A percentile compares a stretch with the other conserved stretches of the same genome.
These are phyloP conservation scores for Anas flavirostris DNA, from an alignment of 2,797 vertebrate species.

Conservation along the genomic window DNA sequence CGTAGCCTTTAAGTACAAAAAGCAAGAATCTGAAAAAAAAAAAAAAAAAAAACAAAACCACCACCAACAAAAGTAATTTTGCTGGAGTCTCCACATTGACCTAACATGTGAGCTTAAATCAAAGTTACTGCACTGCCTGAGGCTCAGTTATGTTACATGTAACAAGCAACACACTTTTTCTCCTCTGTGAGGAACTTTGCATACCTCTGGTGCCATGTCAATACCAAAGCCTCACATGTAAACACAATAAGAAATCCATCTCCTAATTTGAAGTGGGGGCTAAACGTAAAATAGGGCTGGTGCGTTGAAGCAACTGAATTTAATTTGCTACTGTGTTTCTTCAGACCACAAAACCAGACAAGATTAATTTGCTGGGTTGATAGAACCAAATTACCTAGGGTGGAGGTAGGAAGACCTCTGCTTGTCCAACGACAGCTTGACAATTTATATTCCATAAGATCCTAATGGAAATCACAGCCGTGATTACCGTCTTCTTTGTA, in stretches of 20 bases:
- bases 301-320: constrained; percentile 36
- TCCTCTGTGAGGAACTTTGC: not conserved
- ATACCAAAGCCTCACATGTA: not conserved
- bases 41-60: not conserved
- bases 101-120: not conserved
- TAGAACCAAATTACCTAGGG: constrained; percentile 50
- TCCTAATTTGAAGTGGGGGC: not conserved
- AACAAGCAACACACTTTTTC: not conserved
- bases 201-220: not conserved
- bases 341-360: constrained; percentile 45
- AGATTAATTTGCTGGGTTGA: constrained; percentile 52
- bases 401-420: constrained; percentile 8
- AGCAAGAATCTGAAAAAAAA: not conserved
- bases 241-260: not conserved
- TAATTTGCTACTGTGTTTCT: constrained; percentile 49
- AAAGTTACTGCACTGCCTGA: not conserved
- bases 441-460: not conserved
- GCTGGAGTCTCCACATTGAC: not conserved
- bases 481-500: not conserved
- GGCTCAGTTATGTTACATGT: not conserved
- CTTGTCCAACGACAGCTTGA: constrained; percentile 16
- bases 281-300: constrained; percentile 24
- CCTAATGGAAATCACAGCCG: constrained; percentile 12
- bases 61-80: not conserved
- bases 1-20: not conserved